phyloP scores from a whole-genome alignment of 2,888 invertebrate species.

The Sycophila texana region DNA sequence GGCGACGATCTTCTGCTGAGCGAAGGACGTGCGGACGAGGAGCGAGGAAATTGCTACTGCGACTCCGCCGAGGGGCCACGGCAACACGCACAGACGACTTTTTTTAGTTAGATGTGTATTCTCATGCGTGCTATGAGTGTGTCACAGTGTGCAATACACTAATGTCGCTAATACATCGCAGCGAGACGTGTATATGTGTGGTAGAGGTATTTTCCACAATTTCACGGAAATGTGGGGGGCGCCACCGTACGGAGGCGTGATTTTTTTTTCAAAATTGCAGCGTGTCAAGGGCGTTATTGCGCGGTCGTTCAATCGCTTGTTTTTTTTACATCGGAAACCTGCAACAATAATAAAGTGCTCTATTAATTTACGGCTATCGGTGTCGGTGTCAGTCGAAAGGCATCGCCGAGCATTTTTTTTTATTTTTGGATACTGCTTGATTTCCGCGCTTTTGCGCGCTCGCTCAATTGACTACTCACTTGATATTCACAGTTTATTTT shows the following conservation, averaged over 20 bases:
- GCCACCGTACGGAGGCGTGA: slow-evolving; percentile 41
- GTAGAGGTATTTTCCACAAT: not conserved
- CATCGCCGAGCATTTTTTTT: not conserved
- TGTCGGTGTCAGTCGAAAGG: too few species aligned
- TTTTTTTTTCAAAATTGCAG: slow-evolving; percentile 25
- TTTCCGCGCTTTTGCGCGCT: too few species aligned
- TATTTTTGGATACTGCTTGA: not conserved
- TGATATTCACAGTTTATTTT: too few species aligned
- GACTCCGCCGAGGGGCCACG: not conserved
- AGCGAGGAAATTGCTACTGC: not conserved
- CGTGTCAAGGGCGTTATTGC: slow-evolving; percentile 28
- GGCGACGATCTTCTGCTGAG: not conserved
- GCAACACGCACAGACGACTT: slow-evolving; percentile 4
- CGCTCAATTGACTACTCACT: too few species aligned
- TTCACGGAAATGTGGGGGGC: slow-evolving; percentile 29
- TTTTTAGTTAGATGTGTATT: slow-evolving; percentile 33
- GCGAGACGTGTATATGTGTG: slow-evolving; percentile 6
- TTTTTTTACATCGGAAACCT: not conserved
- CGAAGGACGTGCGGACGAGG: not conserved
- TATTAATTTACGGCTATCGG: not conserved
- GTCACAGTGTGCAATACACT: too few species aligned
- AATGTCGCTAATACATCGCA: not conserved
- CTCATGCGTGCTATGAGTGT: too few species aligned
- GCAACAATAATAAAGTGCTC: not conserved
- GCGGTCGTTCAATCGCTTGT: not conserved